These are phyloP conservation scores for Hesperia comma DNA, from an alignment of 2,888 invertebrate genomes.

Conservation along the genomic window DNA sequence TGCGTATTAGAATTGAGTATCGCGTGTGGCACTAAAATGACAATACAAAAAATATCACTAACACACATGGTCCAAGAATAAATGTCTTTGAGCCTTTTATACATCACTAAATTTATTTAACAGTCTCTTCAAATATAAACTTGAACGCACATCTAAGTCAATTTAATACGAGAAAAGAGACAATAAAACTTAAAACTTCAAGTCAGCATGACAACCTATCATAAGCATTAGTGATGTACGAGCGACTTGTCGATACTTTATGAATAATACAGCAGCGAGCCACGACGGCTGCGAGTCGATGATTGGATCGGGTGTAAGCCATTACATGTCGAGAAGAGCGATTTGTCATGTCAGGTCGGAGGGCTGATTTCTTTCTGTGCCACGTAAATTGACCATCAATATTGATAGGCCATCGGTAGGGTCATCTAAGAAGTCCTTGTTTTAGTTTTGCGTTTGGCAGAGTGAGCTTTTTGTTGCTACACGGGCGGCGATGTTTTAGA, in stretches of 20 bases:
- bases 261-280: conserved; percentile 49
- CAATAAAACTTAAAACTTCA: conserved; percentile 3
- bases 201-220: conserved; percentile 17
- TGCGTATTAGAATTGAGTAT: no score
- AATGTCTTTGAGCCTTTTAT: no score
- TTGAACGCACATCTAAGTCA: no score
- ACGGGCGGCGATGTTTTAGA: no score
- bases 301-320: conserved; percentile 49
- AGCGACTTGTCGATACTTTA: conserved; percentile 42
- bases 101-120: no score
- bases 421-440: conserved; percentile 18
- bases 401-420: conserved; percentile 30
- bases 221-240: conserved; percentile 48
- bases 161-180: background rate
- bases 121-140: no score
- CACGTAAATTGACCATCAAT: conserved; percentile 43
- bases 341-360: conserved; percentile 52
- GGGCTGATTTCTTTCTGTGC: conserved; percentile 47
- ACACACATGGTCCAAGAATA: no score
- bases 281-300: conserved; percentile 40
- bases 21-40: no score
- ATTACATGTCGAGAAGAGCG: conserved; percentile 48
- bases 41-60: no score
- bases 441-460: background rate
- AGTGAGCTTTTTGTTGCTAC: background rate